Base-by-base conservation (phyloP, 2,113 vertebrate genomes). In the Panthera tigris region DNA sequence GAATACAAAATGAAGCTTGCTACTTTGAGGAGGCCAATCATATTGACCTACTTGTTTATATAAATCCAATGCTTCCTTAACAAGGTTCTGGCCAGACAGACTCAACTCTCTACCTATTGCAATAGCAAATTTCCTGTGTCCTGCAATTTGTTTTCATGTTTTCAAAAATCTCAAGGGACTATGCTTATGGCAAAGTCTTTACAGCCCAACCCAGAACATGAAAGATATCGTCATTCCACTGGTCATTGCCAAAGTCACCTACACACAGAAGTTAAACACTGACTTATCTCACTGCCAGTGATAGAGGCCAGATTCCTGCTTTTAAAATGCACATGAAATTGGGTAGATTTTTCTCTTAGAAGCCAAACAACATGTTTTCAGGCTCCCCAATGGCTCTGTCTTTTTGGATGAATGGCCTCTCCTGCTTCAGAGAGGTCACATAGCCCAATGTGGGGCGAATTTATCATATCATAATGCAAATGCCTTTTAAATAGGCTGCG, bases 51-150 rank as follows among this genome's bases (percentile, higher is more conserved):
- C 97, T 85, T 92, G 94, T 97, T 98, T 97, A 91, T 80, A 81
- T 78, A 92, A 98, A 97, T 78, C 89, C 91, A 98, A 68, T 97
- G 50, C 73, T 96, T 93, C 91, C 93, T 95, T 93, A 96, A 79
- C 95, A 94, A 55, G 91, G 25, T 88, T 39, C 76, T 76, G 1
- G 55, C 5, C 3, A 48, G 0, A 8, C 82, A 65, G 36, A 45
- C 66, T 93, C n/a, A 89, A 6, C 14, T 39, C n/a, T 89, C 39
- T 89, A 66, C 15, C 80, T 94, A 66, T 74, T 83, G 36, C 19
- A 95, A 97, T 25, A 90, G 48, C 39, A 95, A 45, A 90, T 96
- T 84, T 97, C 80, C 52, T 57, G 12, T 66, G 41, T 88, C 27
- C 16, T 92, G 11, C 16, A 50, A 5, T 21, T 88, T 76, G 36